Evolutionary conservation across 1,140 invertebrate species (phyloP).

Genomic region (Drosophila lowei): DNA sequence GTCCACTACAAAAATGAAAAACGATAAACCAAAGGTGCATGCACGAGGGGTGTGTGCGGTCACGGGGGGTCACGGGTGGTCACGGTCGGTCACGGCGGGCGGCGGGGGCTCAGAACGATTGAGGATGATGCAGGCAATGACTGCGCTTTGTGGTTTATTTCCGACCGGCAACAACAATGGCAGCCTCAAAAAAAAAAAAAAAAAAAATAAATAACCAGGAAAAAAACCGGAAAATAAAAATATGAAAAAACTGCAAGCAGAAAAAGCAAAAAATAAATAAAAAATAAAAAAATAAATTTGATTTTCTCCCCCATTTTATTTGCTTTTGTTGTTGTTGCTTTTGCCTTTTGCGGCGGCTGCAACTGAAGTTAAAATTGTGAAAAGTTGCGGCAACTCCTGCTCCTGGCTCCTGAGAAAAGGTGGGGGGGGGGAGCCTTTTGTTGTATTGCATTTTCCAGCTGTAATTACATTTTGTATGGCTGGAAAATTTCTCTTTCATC

Average conservation of each 20-base stretch:
- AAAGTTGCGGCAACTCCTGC: conserved; percentile 57
- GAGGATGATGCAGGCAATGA: conserved; percentile 48
- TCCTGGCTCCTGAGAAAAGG: neutral
- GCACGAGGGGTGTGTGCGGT: neutral
- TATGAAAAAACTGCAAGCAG: conserved; percentile 18
- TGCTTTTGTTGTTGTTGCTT: neutral
- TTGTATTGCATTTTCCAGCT: conserved; percentile 54
- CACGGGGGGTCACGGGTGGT: neutral
- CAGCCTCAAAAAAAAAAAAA: conserved; percentile 14
- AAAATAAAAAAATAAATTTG: conserved; percentile 65
- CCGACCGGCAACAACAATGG: neutral
- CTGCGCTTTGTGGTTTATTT: conserved; percentile 78
- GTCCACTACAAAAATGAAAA: conserved; percentile 67
- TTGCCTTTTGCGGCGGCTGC: conserved; percentile 47
- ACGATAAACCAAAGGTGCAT: conserved; percentile 39
- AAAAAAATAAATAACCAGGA: neutral
- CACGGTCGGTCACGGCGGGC: neutral
- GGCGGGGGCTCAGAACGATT: neutral
- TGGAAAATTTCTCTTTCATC: conserved; percentile 36
- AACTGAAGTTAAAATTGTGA: conserved; percentile 74
- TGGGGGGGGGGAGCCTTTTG: conserved; percentile 35
- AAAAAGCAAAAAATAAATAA: neutral
- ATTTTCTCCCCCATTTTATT: conserved; percentile 42
- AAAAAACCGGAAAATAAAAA: conserved; percentile 31
- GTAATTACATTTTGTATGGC: conserved; percentile 69